phyloP scores from a whole-genome alignment of 1,140 invertebrate genomes.

The Heliothis virescens region DNA sequence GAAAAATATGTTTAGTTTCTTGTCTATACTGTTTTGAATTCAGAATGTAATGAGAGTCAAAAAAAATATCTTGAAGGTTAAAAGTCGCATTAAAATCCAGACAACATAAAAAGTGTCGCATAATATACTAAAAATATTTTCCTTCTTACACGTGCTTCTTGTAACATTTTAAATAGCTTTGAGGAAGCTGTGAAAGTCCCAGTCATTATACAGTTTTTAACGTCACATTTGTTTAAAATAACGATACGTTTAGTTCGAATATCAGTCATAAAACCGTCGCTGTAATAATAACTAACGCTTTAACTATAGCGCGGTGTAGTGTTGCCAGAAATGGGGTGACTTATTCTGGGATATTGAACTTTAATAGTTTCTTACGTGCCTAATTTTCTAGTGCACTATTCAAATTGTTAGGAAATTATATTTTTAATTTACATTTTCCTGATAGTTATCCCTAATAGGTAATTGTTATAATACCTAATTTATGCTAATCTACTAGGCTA shows the following conservation, averaged over 20 bases:
- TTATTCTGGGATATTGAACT: background rate
- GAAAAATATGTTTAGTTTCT: background rate
- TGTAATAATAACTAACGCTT: conserved; percentile 46
- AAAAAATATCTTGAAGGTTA: background rate
- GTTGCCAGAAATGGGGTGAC: conserved; percentile 13
- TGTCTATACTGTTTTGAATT: background rate
- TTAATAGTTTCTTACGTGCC: background rate
- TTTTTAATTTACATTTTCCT: too few relatives aligned
- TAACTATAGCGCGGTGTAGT: conserved; percentile 42
- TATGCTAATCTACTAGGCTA: too few relatives aligned
- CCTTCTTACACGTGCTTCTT: conserved; percentile 17
- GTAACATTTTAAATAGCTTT: background rate
- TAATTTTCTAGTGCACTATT: too few relatives aligned
- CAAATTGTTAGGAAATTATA: too few relatives aligned
- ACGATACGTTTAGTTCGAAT: conserved; percentile 47
- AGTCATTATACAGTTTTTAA: conserved; percentile 52
- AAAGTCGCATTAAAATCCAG: background rate
- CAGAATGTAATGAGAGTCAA: too few relatives aligned
- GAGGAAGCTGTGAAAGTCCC: conserved; percentile 57
- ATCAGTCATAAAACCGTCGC: conserved; percentile 58
- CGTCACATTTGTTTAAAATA: conserved; percentile 59
- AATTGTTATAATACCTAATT: too few relatives aligned
- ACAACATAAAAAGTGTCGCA: conserved; percentile 4
- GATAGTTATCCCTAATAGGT: too few relatives aligned
- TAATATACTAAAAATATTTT: background rate